Base-by-base conservation (phyloP, 2,888 invertebrate genomes). In the Noctua fimbriata region DNA sequence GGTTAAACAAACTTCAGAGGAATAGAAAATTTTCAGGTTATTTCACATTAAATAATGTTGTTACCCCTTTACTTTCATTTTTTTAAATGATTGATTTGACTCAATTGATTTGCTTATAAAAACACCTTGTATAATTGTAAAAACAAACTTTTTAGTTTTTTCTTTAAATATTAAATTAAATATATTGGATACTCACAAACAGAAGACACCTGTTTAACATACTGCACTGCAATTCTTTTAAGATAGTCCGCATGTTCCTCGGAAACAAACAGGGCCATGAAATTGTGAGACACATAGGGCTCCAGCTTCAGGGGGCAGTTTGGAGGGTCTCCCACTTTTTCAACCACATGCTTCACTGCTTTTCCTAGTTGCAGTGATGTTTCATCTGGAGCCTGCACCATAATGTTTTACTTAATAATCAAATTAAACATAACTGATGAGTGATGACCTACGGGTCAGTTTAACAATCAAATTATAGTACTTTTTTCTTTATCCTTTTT, bases 191-290 rank as follows among this genome's bases (percentile, higher is more conserved):
- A 96, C 98, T 97, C 97, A 98, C 98, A 98, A 91, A 98, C 97
- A 91, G 98, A 97, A 73, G 98, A 97, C 28, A 98, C 98, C 96
- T 98, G 98, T 94, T 98, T 98, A 52, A 98, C 98, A 96, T 98
- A 98, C 92, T 98, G 98, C 89, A 98, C 97, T 4, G 98, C 98
- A 87, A 99, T 97, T 87, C 98, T 97, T 93, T 98, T 98, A 78
- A 99, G 96, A 93, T 98, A 98, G 87, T 98, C 98, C 0, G 98
- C 98, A 95, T 98, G 98, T 85, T 98, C 97, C 88, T 99, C 98
- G 24, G 98, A 98, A 4, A 99, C 98, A 95, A 99, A 99, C 72
- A 99, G 97, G 0, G 99, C 99, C 98, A 99, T 98, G 93, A 99
- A 99, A 94, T 99, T 99, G 32, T 98, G 98, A 49, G 99, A 99